Percentiles rank a stretch among this genome's conserved stretches.
phyloP scores from a whole-genome alignment of 2,113 vertebrate species.

The Campylorhamphus procurvoides region DNA sequence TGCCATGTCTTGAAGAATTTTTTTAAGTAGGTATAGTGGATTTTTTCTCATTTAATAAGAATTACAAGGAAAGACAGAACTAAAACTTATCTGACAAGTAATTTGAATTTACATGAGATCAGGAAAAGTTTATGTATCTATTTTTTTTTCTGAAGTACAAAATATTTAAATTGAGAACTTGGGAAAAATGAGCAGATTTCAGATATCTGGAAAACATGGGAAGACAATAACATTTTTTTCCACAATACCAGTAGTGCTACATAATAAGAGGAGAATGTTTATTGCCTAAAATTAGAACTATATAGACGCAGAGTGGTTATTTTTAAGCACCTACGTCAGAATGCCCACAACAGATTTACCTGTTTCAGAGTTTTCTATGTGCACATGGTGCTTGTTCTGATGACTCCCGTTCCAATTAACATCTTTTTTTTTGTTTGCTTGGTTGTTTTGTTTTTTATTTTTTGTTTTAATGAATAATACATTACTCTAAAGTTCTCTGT shows the following conservation, averaged over 20 bases:
- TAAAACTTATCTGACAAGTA: neutral
- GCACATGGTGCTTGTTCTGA: neutral
- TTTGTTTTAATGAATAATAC: neutral
- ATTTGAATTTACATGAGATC: neutral
- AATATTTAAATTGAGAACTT: neutral
- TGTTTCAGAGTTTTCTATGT: neutral
- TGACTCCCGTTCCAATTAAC: neutral
- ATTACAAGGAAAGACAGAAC: neutral
- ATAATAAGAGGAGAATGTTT: neutral
- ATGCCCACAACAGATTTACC: neutral
- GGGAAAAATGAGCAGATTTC: neutral
- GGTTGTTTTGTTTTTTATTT: too few relatives aligned
- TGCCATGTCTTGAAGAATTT: neutral
- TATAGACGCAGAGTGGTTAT: neutral
- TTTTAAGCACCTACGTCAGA: neutral
- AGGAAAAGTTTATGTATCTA: neutral
- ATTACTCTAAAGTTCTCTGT: neutral
- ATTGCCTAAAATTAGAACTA: neutral
- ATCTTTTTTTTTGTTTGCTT: neutral
- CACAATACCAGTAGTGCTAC: neutral
- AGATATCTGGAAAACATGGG: neutral
- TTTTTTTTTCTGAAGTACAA: neutral
- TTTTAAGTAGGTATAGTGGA: neutral
- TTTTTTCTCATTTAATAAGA: neutral
- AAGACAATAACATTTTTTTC: neutral